Conservation (phyloP, 2,797 vertebrate species). For the Spondyliosoma cantharus region DNA sequence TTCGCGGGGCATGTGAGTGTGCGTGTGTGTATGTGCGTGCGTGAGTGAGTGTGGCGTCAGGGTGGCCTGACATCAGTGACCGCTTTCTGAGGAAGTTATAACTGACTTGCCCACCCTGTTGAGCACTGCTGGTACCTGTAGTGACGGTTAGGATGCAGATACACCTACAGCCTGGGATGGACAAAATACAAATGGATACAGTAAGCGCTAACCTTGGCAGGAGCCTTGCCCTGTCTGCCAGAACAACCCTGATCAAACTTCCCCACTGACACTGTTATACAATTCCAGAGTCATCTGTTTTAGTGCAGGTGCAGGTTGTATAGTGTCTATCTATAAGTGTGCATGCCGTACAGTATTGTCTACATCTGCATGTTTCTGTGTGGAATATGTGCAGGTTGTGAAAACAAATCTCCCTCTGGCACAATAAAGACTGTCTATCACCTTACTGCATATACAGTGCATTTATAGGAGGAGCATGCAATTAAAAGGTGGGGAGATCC, state of each 20-base stretch:
- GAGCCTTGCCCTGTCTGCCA: background rate
- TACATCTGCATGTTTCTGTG: background rate
- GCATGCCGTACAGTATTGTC: background rate
- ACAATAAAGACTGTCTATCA: background rate
- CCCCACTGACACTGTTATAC: background rate
- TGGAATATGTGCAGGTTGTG: background rate
- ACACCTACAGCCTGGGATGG: background rate
- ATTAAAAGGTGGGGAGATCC: background rate
- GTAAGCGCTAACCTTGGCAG: background rate
- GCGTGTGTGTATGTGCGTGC: slow-evolving; percentile 9
- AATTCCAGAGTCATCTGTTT: background rate
- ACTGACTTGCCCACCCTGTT: background rate
- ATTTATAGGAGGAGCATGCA: background rate
- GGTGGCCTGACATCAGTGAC: slow-evolving; percentile 3
- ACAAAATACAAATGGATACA: background rate
- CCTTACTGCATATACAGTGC: background rate
- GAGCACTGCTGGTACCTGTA: background rate
- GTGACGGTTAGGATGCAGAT: background rate
- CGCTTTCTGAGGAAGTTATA: background rate
- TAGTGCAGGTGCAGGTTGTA: background rate
- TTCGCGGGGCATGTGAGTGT: slow-evolving; percentile 14
- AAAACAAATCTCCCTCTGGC: background rate
- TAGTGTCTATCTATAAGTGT: too few species aligned
- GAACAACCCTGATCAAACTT: background rate
- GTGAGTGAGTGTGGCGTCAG: slow-evolving; percentile 6